Evolutionary conservation across 2,797 vertebrate genomes (phyloP).

Genomic region (Thripadectes ignobilis): DNA sequence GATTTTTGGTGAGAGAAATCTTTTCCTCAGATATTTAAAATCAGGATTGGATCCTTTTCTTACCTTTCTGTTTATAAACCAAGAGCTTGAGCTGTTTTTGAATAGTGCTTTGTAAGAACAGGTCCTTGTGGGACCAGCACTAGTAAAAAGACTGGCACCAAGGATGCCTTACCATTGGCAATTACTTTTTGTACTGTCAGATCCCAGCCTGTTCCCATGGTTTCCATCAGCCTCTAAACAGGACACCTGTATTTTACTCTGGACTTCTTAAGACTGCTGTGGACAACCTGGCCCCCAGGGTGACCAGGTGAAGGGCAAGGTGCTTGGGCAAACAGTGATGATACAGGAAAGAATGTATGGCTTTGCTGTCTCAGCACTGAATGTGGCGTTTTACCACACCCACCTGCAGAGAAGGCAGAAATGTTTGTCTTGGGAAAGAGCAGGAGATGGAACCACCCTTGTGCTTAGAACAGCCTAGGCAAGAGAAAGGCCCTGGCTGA

Average conservation of each 20-base stretch:
- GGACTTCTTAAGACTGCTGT: not conserved
- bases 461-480: not conserved
- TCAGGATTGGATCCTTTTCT: not conserved
- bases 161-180: not conserved
- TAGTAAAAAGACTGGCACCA: not conserved
- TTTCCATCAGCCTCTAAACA: not conserved
- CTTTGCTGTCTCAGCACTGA: slow-evolving; percentile 31
- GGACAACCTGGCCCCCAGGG: not conserved
- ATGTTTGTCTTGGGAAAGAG: slow-evolving; percentile 22
- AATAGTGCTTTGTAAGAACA: not conserved
- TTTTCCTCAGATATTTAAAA: not conserved
- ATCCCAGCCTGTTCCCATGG: not conserved
- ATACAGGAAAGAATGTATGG: not conserved
- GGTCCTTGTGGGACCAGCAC: not conserved
- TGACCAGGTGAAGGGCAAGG: not conserved
- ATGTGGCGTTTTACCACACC: slow-evolving; percentile 20
- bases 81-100: not conserved
- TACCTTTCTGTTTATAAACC: not conserved
- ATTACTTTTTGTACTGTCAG: not conserved
- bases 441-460: not conserved
- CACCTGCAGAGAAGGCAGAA: not conserved
- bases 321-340: not conserved
- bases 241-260: not conserved
- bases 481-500: not conserved
- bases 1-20: not conserved